These are phyloP conservation scores for Steatocranus sp. DNA, from an alignment of 2,797 vertebrate species.

Conservation along the genomic window DNA sequence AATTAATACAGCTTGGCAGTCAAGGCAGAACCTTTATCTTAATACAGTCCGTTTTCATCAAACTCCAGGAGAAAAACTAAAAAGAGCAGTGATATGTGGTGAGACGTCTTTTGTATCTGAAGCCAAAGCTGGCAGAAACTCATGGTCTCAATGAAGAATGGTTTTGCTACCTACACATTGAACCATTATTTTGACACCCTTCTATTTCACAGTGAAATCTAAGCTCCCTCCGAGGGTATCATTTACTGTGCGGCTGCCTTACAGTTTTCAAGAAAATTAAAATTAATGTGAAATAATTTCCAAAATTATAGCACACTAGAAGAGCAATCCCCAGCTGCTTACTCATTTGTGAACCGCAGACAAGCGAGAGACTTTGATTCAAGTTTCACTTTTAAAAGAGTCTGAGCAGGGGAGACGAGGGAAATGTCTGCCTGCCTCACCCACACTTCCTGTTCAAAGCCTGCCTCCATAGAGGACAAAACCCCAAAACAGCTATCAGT, in stretches of 20 bases:
- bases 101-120: neutral
- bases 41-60: neutral
- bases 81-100: neutral
- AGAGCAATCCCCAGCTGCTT: conserved; percentile 15
- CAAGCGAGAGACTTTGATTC: conserved; percentile 43
- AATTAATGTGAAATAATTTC: conserved; percentile 43
- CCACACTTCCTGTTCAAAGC: conserved; percentile 55
- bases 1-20: neutral
- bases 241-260: neutral
- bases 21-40: neutral
- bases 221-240: neutral
- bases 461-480: conserved; percentile 20
- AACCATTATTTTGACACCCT: neutral
- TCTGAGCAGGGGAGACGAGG: conserved; percentile 26
- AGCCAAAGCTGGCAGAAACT: neutral
- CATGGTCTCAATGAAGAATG: neutral
- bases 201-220: conserved; percentile 18
- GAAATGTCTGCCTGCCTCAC: conserved; percentile 43
- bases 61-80: neutral
- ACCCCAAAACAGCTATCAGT: conserved; percentile 45
- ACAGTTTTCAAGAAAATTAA: conserved; percentile 21
- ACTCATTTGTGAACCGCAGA: conserved; percentile 56
- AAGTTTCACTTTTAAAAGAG: conserved; percentile 45
- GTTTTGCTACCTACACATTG: neutral
- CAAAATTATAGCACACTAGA: conserved; percentile 41